A percentile compares a stretch with the other conserved stretches of the same genome.
phyloP scores from a whole-genome alignment of 2,888 invertebrate genomes.

The Spatulosminthurus flaviceps region DNA sequence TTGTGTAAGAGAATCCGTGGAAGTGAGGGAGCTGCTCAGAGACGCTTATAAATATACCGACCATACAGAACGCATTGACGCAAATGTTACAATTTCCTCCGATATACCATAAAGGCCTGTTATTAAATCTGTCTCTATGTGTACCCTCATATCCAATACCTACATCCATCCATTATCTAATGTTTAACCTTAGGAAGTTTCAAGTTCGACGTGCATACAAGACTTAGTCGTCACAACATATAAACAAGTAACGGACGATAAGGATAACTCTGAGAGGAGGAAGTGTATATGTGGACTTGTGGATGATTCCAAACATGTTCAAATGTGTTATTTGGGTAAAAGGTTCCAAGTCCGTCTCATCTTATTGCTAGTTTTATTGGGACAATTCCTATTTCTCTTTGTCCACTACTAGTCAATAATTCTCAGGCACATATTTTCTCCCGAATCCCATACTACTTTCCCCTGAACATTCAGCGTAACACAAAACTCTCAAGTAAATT shows the following conservation, averaged over 20 bases:
- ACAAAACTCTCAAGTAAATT: conserved; percentile 58
- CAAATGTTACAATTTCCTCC: conserved; percentile 26
- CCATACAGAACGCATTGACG: neutral
- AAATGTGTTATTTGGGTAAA: conserved; percentile 63
- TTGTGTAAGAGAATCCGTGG: neutral
- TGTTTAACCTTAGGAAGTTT: too few species aligned
- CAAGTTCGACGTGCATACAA: neutral
- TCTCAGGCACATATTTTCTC: conserved; percentile 5
- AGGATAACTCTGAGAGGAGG: neutral
- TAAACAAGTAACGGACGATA: too few species aligned
- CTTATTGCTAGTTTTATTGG: conserved; percentile 53
- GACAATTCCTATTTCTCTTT: conserved; percentile 54
- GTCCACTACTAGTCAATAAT: conserved; percentile 44
- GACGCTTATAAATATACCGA: conserved; percentile 6
- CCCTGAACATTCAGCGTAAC: neutral
- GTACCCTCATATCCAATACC: too few species aligned
- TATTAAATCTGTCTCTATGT: too few species aligned
- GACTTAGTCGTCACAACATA: too few species aligned
- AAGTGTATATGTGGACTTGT: neutral
- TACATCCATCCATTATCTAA: too few species aligned
- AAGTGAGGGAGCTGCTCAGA: neutral
- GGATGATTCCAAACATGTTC: neutral
- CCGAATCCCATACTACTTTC: neutral
- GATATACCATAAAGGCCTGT: conserved; percentile 43
- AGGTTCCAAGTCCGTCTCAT: conserved; percentile 56